Conservation (phyloP, 2,113 vertebrate genomes). For the Aptenodytes patagonicus region DNA sequence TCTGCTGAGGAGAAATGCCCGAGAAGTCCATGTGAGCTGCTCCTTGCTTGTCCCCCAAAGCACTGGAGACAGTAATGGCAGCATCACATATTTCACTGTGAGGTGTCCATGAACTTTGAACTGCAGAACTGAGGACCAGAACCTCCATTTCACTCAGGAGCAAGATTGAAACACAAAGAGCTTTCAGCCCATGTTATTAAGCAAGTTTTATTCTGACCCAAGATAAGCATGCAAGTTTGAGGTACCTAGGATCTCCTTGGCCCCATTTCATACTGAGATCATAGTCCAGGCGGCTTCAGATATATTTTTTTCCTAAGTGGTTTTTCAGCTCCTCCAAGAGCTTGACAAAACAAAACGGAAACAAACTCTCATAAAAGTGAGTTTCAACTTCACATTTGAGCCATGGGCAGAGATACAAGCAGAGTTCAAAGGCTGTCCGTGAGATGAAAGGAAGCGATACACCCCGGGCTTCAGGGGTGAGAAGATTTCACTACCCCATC, state of each 20-base stretch:
- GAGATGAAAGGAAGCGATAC: fast-evolving
- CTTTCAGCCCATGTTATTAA: not conserved
- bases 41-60: not conserved
- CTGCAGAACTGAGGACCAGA: not conserved
- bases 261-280: not conserved
- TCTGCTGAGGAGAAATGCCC: not conserved
- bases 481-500: not conserved
- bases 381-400: not conserved
- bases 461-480: not conserved
- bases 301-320: not conserved
- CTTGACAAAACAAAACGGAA: not conserved
- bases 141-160: not conserved
- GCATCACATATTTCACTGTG: not conserved
- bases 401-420: not conserved
- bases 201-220: not conserved
- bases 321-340: not conserved
- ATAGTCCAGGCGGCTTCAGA: not conserved
- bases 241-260: not conserved
- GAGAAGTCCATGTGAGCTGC: not conserved
- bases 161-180: not conserved
- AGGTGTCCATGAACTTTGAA: not conserved
- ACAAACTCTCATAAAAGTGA: not conserved
- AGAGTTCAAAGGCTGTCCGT: fast-evolving
- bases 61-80: not conserved
- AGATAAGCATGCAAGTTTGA: not conserved